phyloP scores from a whole-genome alignment of 2,113 vertebrate genomes.

The Crypturellus undulatus region DNA sequence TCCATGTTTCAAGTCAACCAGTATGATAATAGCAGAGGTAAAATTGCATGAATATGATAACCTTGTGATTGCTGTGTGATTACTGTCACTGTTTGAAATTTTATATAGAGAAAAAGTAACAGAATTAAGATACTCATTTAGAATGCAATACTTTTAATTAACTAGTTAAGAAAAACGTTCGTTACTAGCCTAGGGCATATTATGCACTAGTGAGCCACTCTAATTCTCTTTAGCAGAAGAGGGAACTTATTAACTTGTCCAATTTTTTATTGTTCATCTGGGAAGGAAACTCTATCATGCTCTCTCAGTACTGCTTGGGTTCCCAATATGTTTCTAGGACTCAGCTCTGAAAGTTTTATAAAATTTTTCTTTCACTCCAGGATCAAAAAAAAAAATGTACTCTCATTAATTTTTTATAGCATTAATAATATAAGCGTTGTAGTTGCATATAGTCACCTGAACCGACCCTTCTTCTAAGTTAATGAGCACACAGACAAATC shows the following conservation, averaged over 20 bases:
- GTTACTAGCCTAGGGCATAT: background rate
- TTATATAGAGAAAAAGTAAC: background rate
- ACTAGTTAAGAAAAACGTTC: background rate
- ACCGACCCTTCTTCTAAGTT: background rate
- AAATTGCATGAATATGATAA: background rate
- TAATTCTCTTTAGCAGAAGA: background rate
- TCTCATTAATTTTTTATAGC: background rate
- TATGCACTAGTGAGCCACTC: background rate
- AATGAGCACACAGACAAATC: background rate
- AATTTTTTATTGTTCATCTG: background rate
- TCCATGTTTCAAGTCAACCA: background rate
- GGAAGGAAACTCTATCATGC: background rate
- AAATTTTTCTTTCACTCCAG: background rate
- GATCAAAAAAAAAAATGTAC: background rate
- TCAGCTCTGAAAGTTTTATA: background rate
- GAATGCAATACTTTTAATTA: background rate
- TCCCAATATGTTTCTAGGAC: background rate
- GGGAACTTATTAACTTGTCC: background rate
- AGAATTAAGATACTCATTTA: background rate
- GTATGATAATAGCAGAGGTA: background rate
- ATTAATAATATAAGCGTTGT: background rate
- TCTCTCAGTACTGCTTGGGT: background rate
- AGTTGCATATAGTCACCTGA: background rate
- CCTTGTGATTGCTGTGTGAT: background rate
- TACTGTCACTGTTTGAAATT: background rate